Base-by-base conservation (phyloP, 2,888 invertebrate species). In the Mamestra brassicae region DNA sequence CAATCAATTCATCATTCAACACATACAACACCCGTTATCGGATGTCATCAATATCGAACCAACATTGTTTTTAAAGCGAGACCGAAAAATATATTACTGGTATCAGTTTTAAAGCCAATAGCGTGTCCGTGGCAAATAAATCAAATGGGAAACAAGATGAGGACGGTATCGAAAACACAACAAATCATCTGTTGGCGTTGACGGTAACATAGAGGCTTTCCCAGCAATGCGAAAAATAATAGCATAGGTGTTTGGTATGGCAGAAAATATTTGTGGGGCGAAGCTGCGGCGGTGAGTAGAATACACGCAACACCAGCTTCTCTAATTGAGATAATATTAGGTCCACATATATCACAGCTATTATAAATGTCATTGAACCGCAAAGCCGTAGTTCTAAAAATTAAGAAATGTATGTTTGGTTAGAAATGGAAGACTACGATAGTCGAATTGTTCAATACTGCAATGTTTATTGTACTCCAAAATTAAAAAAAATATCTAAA, bases 121-220 rank as follows among this genome's bases (percentile, higher is more conserved):
- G 84, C 83, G 78, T 82, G 81, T 74, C 57, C 57, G 63, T 78
- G 62, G 71, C 69, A 68, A 71, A 88, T 90, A 91, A 89, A 90
- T 91, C 90, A 85, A 73, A 85, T 60, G 65, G 68, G 74, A 66
- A 85, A 89, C 89, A 88, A 87, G 87, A 89, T 86, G 88, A 86
- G 88, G 80, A 83, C 76, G 75, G 71, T 90, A 90, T 90, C 88
- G 86, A 73, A 79, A 84, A 71, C 76, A 58, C 78, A 82, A 89
- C 89, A 90, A 91, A 91, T 91, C 90, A 90, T 88, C 66, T 61
- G 67, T 78, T 80, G 73, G 76, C 65, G 82, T 73, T 75, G 78
- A 80, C 81, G 85, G 78, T 86, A 87, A 85, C 85, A 47, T 75
- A 81, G 74, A 85, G 72, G 42, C 57, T 74, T 68, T 52, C 68